phyloP scores from a whole-genome alignment of 2,888 invertebrate species.

The Stenolophus ochropezus region DNA sequence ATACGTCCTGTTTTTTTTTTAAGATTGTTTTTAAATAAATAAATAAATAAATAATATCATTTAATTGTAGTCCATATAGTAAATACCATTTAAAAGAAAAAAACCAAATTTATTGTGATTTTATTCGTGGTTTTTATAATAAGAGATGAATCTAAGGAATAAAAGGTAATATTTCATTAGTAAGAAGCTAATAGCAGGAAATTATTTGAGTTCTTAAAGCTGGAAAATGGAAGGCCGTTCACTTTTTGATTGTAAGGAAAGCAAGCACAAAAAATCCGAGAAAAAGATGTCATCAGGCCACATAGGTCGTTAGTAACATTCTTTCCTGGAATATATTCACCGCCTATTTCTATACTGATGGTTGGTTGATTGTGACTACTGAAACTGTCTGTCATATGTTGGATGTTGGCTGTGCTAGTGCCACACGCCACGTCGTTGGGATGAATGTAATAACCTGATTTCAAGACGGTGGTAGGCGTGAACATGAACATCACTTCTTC shows the following conservation, averaged over 20 bases:
- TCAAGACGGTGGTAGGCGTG: neutral
- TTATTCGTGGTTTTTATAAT: too few species aligned
- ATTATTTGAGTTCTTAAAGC: conserved; percentile 54
- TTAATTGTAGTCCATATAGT: too few species aligned
- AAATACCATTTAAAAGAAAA: too few species aligned
- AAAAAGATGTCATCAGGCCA: conserved; percentile 67
- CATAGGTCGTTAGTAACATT: conserved; percentile 64
- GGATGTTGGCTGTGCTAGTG: neutral
- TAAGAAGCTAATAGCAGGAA: conserved; percentile 45
- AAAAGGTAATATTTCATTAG: neutral
- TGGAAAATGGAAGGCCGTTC: conserved; percentile 65
- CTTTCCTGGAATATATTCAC: conserved; percentile 55
- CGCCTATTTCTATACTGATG: conserved; percentile 53
- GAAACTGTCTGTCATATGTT: neutral
- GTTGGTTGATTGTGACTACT: conserved; percentile 1
- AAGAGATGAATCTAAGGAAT: neutral
- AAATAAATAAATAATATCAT: too few species aligned
- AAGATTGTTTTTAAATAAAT: too few species aligned
- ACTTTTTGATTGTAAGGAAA: conserved; percentile 66
- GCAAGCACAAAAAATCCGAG: conserved; percentile 63
- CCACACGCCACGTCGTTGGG: neutral
- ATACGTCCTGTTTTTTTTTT: too few species aligned
- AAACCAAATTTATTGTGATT: too few species aligned
- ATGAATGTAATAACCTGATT: conserved; percentile 33
- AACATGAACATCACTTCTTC: too few species aligned